phyloP scores from a whole-genome alignment of 2,888 invertebrate species.

The Callyntrura guangdongensis region DNA sequence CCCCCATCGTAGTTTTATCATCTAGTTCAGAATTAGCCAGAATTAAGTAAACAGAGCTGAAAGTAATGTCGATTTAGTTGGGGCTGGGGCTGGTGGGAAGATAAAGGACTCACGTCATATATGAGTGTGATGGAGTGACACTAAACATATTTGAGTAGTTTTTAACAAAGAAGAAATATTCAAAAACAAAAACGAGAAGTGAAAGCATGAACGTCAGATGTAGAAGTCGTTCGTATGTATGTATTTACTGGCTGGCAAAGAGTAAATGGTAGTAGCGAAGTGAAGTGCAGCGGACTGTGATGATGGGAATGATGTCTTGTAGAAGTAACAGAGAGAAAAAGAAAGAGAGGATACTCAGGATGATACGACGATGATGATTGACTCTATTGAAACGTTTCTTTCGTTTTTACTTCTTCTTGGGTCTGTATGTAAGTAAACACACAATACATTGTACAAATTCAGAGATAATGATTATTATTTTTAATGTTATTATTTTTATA shows the following conservation, averaged over 20 bases:
- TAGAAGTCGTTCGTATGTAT: not conserved
- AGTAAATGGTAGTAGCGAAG: conserved; percentile 22
- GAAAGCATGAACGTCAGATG: conserved; percentile 17
- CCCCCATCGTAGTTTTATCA: not conserved
- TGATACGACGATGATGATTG: conserved; percentile 45
- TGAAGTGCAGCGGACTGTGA: conserved; percentile 23
- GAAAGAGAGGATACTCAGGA: conserved; percentile 28
- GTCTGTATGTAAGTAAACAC: conserved; percentile 74
- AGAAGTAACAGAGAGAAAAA: conserved; percentile 1
- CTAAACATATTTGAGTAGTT: too few species aligned
- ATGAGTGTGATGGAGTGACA: too few species aligned
- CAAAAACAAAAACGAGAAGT: conserved; percentile 11
- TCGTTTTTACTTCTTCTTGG: conserved; percentile 77
- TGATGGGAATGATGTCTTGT: conserved; percentile 42
- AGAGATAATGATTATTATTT: not conserved
- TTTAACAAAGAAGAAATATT: too few species aligned
- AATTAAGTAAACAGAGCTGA: not conserved
- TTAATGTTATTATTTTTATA: not conserved
- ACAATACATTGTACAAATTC: conserved; percentile 40
- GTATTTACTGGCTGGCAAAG: conserved; percentile 5
- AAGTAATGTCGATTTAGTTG: not conserved
- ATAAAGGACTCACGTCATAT: not conserved
- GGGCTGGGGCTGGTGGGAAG: not conserved
- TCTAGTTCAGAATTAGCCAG: conserved; percentile 24
- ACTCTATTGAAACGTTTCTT: conserved; percentile 46